Evolutionary conservation across 2,797 vertebrate species (phyloP).

Genomic region (Neostethus bicornis): DNA sequence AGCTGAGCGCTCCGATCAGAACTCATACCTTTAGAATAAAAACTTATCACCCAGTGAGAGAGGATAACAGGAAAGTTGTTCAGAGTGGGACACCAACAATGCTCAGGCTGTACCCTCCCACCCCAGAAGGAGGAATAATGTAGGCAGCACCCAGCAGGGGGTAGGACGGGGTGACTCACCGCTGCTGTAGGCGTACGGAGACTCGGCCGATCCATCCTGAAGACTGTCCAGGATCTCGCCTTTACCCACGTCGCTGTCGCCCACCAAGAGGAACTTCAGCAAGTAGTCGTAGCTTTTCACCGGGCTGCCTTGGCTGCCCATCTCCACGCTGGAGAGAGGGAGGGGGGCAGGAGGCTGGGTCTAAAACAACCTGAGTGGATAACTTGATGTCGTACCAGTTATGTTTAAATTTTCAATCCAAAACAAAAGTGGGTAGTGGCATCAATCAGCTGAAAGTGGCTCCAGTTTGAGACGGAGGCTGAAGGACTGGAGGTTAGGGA

Average conservation of each 20-base stretch:
- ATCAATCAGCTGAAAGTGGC: no score
- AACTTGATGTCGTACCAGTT: neutral
- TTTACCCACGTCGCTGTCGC: constrained; percentile 97
- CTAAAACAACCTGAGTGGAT: constrained; percentile 10
- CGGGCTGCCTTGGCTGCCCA: constrained; percentile 96
- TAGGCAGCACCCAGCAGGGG: constrained; percentile 14
- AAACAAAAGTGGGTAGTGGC: no score
- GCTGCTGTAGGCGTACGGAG: constrained; percentile 96
- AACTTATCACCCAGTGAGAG: no score
- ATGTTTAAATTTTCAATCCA: no score
- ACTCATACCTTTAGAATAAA: no score
- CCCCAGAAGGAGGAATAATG: no score
- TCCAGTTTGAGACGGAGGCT: no score
- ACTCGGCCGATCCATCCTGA: constrained; percentile 95
- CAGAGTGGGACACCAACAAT: no score
- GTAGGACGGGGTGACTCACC: constrained; percentile 80
- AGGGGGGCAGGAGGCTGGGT: constrained; percentile 17
- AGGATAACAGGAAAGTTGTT: no score
- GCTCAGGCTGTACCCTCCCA: no score
- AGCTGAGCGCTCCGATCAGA: no score
- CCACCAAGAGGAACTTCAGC: constrained; percentile 96
- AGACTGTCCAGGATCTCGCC: constrained; percentile 98
- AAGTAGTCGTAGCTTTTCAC: constrained; percentile 99
- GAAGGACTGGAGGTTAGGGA: no score
- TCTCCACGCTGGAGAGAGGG: constrained; percentile 58